These are phyloP conservation scores for Prionailurus bengalensis DNA, from an alignment of 2,113 vertebrate species.

Conservation along the genomic window DNA sequence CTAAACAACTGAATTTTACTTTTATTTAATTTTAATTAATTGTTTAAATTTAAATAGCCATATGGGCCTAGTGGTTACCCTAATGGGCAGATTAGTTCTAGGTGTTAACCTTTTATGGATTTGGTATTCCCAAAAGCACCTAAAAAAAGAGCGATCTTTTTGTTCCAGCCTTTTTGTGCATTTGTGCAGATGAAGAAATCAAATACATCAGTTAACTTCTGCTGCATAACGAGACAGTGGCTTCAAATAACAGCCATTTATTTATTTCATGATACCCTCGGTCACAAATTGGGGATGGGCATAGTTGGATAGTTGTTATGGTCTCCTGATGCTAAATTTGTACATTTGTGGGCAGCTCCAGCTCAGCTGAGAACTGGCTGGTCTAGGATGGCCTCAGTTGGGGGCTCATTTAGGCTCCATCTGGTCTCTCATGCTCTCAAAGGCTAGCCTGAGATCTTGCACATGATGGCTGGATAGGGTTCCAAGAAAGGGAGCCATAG, in stretches of 20 bases:
- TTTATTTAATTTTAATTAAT: neutral
- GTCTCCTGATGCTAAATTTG: neutral
- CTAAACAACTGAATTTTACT: neutral
- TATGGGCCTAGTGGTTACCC: neutral
- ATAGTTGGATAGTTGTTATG: neutral
- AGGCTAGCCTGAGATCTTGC: neutral
- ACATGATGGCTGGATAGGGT: neutral
- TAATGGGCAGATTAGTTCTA: neutral
- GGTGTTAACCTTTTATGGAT: neutral
- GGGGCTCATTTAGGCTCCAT: neutral
- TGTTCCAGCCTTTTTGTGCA: neutral
- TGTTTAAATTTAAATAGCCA: neutral
- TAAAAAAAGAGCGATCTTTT: neutral
- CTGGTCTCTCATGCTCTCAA: neutral
- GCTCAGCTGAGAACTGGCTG: neutral
- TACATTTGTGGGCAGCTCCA: neutral
- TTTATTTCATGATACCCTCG: neutral
- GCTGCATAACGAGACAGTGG: neutral
- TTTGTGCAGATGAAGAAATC: slow-evolving; percentile 35
- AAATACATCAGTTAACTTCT: neutral
- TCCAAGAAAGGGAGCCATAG: neutral
- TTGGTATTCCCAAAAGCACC: neutral
- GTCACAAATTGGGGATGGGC: neutral
- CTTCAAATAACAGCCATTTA: neutral
- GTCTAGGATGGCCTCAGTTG: neutral